These are phyloP conservation scores for Acanthoscelides obtectus DNA, from an alignment of 2,888 invertebrate genomes.

Conservation along the genomic window DNA sequence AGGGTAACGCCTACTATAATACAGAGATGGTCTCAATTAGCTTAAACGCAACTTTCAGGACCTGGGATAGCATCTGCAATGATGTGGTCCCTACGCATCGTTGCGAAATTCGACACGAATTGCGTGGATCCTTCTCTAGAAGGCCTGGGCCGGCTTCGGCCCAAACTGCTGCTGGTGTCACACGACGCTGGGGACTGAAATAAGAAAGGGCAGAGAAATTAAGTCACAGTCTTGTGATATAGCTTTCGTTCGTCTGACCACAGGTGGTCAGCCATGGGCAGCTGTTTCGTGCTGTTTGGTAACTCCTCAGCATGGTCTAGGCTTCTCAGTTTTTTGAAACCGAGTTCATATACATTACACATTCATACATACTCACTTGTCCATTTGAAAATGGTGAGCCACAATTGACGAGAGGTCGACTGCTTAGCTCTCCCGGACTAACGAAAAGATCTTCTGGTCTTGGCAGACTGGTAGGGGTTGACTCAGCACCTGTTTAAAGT, in stretches of 20 bases:
- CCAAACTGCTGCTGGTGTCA: constrained; percentile 33
- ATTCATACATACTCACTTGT: constrained; percentile 8
- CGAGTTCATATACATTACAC: no score
- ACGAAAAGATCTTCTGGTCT: constrained; percentile 42
- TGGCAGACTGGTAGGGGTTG: constrained; percentile 39
- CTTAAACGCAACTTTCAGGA: constrained; percentile 83
- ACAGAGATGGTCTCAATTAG: not conserved
- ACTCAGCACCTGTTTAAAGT: constrained; percentile 34
- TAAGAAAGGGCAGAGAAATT: no score
- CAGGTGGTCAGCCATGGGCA: no score
- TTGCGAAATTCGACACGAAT: constrained; percentile 48
- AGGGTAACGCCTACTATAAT: not conserved
- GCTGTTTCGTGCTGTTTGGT: no score
- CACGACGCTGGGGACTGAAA: constrained; percentile 26
- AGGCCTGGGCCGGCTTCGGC: constrained; percentile 39
- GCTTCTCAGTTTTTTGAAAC: no score
- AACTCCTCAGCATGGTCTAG: no score
- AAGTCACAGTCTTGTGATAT: no score
- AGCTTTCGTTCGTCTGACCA: no score
- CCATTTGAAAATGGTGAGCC: constrained; percentile 29
- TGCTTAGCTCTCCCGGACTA: constrained; percentile 33
- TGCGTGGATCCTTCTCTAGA: constrained; percentile 12
- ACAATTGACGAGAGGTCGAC: constrained; percentile 30
- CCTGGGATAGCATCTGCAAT: constrained; percentile 82
- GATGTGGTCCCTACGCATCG: constrained; percentile 69